phyloP scores from a whole-genome alignment of 2,888 invertebrate genomes.

The Conus canariensis region DNA sequence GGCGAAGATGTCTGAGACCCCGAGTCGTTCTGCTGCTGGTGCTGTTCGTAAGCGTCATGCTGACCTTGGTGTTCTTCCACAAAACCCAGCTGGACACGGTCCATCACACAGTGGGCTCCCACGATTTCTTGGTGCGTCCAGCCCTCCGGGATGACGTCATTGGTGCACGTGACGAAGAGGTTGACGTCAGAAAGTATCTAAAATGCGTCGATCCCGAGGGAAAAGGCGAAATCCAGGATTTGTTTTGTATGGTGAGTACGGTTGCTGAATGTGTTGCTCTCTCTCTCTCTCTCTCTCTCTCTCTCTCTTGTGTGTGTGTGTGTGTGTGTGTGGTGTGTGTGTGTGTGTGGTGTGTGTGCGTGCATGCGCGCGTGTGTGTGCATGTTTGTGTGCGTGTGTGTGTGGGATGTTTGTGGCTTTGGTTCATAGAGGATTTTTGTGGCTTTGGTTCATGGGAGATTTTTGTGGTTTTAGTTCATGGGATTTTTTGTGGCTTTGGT shows the following conservation, averaged over 20 bases:
- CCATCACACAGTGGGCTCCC: not conserved
- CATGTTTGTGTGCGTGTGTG: not conserved
- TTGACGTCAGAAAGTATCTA: not conserved
- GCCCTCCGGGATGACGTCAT: not conserved
- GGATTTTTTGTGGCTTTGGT: too few species aligned
- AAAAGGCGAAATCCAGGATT: slow-evolving; percentile 6
- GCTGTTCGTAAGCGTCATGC: not conserved
- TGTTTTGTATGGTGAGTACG: slow-evolving; percentile 29
- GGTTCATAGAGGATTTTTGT: too few species aligned
- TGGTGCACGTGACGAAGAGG: not conserved
- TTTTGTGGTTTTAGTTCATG: too few species aligned
- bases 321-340: not conserved
- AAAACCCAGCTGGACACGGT: not conserved
- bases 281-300: not conserved
- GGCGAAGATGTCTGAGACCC: not conserved
- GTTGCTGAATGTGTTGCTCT: not conserved
- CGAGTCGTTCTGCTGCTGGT: not conserved
- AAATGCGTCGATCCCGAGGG: slow-evolving; percentile 25
- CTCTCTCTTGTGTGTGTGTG: not conserved
- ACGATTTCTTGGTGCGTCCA: not conserved
- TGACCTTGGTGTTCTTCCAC: not conserved
- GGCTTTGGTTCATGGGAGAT: too few species aligned
- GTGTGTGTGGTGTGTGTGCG: not conserved
- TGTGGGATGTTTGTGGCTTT: too few species aligned
- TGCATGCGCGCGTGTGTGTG: not conserved